Evolutionary conservation across 2,113 vertebrate genomes (phyloP).

Genomic region (Nycticorax nycticorax): DNA sequence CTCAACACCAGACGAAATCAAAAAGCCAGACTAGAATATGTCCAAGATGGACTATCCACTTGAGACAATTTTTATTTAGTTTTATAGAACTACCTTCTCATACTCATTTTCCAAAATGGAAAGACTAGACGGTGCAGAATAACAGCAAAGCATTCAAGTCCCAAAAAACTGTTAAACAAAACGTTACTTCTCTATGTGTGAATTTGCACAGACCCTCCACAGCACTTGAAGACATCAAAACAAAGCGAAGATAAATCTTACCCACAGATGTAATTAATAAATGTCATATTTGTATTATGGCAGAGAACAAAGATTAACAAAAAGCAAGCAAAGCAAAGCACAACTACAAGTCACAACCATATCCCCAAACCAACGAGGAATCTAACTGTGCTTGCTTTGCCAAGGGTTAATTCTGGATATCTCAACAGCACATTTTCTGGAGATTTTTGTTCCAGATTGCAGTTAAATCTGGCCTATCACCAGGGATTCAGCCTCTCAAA

Average conservation of each 20-base stretch:
- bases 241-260: background rate
- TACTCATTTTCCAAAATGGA: background rate
- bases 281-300: background rate
- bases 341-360: background rate
- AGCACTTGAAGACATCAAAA: background rate
- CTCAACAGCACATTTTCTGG: conserved; percentile 17
- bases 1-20: background rate
- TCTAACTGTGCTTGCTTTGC: background rate
- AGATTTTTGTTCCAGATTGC: conserved; percentile 41
- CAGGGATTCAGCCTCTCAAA: conserved; percentile 33
- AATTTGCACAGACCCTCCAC: background rate
- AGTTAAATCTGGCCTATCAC: conserved; percentile 46
- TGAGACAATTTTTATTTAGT: background rate
- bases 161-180: background rate
- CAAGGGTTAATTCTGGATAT: conserved; percentile 36
- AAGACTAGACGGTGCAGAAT: background rate
- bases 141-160: background rate
- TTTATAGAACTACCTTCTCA: background rate
- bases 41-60: background rate
- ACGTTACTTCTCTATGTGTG: background rate
- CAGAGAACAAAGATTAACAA: background rate
- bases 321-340: background rate
- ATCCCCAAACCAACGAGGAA: background rate
- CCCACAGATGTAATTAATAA: background rate
- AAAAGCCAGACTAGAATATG: background rate